Conservation (phyloP, 2,113 vertebrate species). For the Hiodon tergisus region DNA sequence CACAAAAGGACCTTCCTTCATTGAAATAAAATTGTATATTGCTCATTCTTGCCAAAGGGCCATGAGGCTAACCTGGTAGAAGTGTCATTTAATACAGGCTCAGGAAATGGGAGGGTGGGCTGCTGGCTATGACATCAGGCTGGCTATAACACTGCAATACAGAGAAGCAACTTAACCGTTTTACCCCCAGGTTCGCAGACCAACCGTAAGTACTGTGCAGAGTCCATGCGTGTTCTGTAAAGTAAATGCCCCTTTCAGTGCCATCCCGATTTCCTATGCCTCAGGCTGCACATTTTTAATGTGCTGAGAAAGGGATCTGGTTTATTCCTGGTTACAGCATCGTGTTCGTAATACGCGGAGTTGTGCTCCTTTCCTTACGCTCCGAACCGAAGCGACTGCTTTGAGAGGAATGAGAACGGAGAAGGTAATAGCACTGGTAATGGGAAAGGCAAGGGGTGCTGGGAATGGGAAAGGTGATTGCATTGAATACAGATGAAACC, state of each 20-base stretch:
- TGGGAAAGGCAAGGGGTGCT: neutral
- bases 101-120: neutral
- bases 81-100: neutral
- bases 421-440: neutral
- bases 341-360: neutral
- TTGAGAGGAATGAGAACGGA: neutral
- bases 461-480: constrained; percentile 28
- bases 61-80: neutral
- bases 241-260: neutral
- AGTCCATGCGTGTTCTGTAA: neutral
- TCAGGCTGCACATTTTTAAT: too few species aligned
- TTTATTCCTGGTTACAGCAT: neutral
- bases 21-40: neutral
- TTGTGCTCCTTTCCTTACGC: neutral
- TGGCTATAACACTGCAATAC: constrained; percentile 1
- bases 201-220: neutral
- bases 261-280: neutral
- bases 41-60: neutral
- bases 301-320: neutral
- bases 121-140: neutral
- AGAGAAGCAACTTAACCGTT: neutral
- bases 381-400: neutral
- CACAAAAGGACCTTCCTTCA: neutral
- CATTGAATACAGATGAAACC: constrained; percentile 32
- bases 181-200: neutral